Percentiles rank a stretch among this genome's conserved stretches.
phyloP scores from a whole-genome alignment of 2,888 invertebrate species.

The Cheilosia vernalis region DNA sequence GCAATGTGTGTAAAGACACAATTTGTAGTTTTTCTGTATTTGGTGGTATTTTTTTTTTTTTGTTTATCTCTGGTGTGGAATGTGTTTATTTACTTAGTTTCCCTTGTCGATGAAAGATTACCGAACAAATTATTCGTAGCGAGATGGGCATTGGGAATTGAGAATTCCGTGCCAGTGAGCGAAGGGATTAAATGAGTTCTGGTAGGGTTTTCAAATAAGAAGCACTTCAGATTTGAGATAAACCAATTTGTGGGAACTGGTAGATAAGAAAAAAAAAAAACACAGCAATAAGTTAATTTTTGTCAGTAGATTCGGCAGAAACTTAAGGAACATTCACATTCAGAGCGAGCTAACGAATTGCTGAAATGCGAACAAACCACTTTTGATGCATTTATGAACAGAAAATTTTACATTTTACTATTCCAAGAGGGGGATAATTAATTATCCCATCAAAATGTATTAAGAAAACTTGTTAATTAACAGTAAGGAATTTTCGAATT shows the following conservation, averaged over 20 bases:
- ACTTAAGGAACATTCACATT: too few species aligned
- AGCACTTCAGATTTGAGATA: constrained; percentile 62
- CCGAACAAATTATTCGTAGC: constrained; percentile 38
- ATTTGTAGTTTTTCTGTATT: neutral
- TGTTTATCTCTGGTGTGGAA: constrained; percentile 39
- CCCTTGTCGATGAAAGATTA: constrained; percentile 56
- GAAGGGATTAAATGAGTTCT: constrained; percentile 55
- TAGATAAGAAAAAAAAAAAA: constrained; percentile 35
- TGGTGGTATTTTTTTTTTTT: neutral
- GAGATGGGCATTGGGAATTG: constrained; percentile 47
- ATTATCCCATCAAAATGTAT: too few species aligned
- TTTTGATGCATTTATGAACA: too few species aligned
- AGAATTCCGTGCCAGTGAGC: constrained; percentile 42
- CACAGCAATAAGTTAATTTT: neutral
- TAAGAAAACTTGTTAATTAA: too few species aligned
- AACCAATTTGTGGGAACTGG: constrained; percentile 53
- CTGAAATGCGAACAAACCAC: too few species aligned
- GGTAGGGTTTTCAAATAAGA: constrained; percentile 35
- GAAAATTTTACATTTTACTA: too few species aligned
- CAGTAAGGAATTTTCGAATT: too few species aligned
- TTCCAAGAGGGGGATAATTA: too few species aligned
- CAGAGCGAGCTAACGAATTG: too few species aligned
- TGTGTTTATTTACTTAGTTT: constrained; percentile 64
- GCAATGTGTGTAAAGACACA: constrained; percentile 7
- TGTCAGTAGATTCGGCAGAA: neutral